phyloP scores from a whole-genome alignment of 2,113 vertebrate species.

The Thamnaconus septentrionalis region DNA sequence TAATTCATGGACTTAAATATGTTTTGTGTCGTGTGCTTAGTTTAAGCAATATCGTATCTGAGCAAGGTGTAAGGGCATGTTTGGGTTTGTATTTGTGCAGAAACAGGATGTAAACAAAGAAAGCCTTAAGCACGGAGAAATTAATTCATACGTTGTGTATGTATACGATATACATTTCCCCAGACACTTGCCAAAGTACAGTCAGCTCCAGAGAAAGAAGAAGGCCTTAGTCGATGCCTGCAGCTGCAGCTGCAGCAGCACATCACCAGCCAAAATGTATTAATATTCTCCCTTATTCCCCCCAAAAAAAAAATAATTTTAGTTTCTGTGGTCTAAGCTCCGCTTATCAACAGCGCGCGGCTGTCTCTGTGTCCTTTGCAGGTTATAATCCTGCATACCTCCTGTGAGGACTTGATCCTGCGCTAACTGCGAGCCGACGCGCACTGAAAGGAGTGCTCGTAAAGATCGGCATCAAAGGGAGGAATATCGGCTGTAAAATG shows the following conservation, averaged over 20 bases:
- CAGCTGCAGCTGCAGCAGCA: neutral
- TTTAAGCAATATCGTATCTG: conserved; percentile 3
- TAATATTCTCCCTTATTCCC: neutral
- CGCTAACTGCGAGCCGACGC: too few relatives aligned
- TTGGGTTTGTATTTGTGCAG: neutral
- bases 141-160: neutral
- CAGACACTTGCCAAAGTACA: neutral
- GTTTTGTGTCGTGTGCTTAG: conserved; percentile 7
- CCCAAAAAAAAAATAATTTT: too few relatives aligned
- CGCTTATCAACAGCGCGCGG: too few relatives aligned
- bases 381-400: too few relatives aligned
- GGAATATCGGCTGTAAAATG: too few relatives aligned
- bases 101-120: neutral
- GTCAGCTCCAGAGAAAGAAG: neutral
- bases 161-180: neutral
- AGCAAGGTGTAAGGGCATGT: neutral
- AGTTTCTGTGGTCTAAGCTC: too few relatives aligned
- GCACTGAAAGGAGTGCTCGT: too few relatives aligned
- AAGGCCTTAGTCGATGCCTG: neutral
- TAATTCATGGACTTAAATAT: conserved; percentile 1
- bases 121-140: neutral
- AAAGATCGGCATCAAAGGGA: too few relatives aligned
- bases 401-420: too few relatives aligned
- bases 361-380: too few relatives aligned
- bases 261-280: neutral